These are phyloP conservation scores for Andrena trimmerana DNA, from an alignment of 2,888 invertebrate genomes.

Conservation along the genomic window DNA sequence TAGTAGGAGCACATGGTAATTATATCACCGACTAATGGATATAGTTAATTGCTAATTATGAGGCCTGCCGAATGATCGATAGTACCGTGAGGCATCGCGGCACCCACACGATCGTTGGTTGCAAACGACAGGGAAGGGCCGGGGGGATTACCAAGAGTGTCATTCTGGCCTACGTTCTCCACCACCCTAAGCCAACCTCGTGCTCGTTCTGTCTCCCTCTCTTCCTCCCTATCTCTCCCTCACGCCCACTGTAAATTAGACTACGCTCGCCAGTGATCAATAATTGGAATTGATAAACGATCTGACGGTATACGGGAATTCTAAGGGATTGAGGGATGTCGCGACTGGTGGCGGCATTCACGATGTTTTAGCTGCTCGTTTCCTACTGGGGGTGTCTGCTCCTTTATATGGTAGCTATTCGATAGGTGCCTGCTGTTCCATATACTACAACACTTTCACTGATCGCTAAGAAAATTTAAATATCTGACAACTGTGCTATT, in stretches of 20 bases:
- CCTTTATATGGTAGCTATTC: neutral
- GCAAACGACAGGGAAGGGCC: conserved; percentile 67
- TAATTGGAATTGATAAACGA: conserved; percentile 78
- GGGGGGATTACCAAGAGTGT: conserved; percentile 80
- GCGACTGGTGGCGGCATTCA: neutral
- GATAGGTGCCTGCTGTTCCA: neutral
- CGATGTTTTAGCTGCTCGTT: neutral
- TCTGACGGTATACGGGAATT: conserved; percentile 32
- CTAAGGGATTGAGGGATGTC: conserved; percentile 9
- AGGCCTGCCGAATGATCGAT: conserved; percentile 85
- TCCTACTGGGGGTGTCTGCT: neutral
- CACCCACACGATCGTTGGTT: conserved; percentile 68
- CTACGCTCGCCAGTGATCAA: conserved; percentile 77
- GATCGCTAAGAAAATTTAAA: no score
- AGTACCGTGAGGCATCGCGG: conserved; percentile 81
- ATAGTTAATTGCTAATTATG: conserved; percentile 85
- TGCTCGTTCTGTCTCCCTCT: conserved; percentile 48
- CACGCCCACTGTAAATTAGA: conserved; percentile 65
- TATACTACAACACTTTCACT: neutral
- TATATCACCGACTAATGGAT: conserved; percentile 85
- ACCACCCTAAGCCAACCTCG: conserved; percentile 55
- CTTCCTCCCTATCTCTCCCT: neutral
- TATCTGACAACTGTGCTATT: no score
- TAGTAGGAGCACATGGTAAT: conserved; percentile 83
- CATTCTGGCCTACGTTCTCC: conserved; percentile 74